A percentile compares a stretch with the other conserved stretches of the same genome.
Evolutionary conservation across 1,140 invertebrate species (phyloP).

Genomic region (Cydia amplana): DNA sequence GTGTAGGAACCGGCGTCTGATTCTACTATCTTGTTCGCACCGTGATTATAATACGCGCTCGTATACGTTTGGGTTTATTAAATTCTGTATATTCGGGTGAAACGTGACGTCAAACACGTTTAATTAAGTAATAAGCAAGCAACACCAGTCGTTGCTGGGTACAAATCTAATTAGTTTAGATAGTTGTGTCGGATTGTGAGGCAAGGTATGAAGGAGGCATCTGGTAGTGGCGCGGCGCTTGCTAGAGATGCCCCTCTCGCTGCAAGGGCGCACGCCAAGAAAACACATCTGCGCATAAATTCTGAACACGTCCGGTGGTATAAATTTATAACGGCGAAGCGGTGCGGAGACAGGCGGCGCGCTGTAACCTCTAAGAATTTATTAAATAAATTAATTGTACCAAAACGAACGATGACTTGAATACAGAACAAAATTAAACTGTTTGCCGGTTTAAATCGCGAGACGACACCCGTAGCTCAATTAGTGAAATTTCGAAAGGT

Average conservation of each 20-base stretch:
- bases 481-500: slow-evolving; percentile 4
- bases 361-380: slow-evolving; percentile 60
- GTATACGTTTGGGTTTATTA: slow-evolving; percentile 26
- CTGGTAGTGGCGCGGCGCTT: slow-evolving; percentile 31
- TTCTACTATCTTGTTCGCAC: slow-evolving; percentile 8
- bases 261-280: slow-evolving; percentile 46
- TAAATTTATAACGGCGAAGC: slow-evolving; percentile 65
- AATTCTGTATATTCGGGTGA: slow-evolving; percentile 20
- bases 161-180: slow-evolving; percentile 23
- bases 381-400: slow-evolving; percentile 74
- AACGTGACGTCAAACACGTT: slow-evolving; percentile 29
- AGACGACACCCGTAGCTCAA: slow-evolving; percentile 5
- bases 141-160: slow-evolving; percentile 13
- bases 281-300: slow-evolving; percentile 63
- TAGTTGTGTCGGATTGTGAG: slow-evolving; percentile 13
- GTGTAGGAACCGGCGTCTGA: not conserved
- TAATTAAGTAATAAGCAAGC: slow-evolving; percentile 31
- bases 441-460: slow-evolving; percentile 29
- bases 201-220: slow-evolving; percentile 22
- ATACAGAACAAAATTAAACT: slow-evolving; percentile 48
- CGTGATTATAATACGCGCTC: slow-evolving; percentile 19
- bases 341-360: slow-evolving; percentile 60
- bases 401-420: slow-evolving; percentile 58
- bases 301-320: slow-evolving; percentile 64
- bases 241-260: slow-evolving; percentile 1